Percentiles rank a stretch among this genome's conserved stretches.
Evolutionary conservation across 2,113 vertebrate species (phyloP).

Genomic region (Petaurus breviceps): DNA sequence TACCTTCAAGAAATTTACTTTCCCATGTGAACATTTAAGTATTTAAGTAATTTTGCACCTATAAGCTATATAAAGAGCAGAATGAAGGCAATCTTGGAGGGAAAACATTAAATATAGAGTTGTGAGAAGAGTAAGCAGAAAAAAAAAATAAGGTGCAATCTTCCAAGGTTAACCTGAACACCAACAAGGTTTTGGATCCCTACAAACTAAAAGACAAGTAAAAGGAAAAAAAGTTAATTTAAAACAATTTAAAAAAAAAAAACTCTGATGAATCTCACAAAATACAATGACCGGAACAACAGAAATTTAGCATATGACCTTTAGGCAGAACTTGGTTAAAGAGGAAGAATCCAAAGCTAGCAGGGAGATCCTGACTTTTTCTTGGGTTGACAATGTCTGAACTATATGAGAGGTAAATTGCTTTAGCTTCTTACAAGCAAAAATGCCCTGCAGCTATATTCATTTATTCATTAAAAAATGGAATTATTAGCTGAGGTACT

Average conservation of each 20-base stretch:
- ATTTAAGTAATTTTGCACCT: background rate
- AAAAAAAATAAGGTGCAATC: background rate
- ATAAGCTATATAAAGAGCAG: background rate
- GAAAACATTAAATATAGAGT: background rate
- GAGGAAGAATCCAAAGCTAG: background rate
- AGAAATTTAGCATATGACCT: background rate
- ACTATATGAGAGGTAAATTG: background rate
- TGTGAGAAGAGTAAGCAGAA: background rate
- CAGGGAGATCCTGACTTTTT: background rate
- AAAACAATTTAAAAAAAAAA: background rate
- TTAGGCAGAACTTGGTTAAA: background rate
- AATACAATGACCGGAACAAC: background rate
- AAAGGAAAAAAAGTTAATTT: background rate
- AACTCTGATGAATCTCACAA: background rate
- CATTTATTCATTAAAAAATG: conserved; percentile 19
- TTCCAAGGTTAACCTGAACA: background rate
- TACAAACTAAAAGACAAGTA: background rate
- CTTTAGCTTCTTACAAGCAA: background rate
- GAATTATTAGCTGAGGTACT: conserved; percentile 33
- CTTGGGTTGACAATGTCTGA: background rate
- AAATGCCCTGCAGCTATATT: background rate
- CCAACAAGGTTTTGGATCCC: background rate
- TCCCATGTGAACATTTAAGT: background rate
- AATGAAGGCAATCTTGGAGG: background rate
- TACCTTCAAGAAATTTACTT: background rate